These are phyloP conservation scores for Frieseomelitta varia DNA, from an alignment of 1,140 invertebrate species.

Conservation along the genomic window DNA sequence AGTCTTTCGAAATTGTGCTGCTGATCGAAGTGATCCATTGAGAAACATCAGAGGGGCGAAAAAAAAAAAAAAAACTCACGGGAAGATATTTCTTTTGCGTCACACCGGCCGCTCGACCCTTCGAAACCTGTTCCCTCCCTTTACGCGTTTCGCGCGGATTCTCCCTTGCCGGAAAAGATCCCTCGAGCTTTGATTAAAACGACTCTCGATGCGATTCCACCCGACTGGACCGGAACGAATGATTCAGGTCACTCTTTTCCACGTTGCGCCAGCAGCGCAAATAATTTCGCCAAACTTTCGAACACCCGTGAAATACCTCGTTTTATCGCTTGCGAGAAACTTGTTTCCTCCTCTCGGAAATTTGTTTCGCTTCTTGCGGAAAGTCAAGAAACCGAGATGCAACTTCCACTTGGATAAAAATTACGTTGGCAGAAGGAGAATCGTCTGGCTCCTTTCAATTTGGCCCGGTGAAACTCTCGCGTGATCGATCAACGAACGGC, in stretches of 20 bases:
- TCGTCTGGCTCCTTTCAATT: neutral
- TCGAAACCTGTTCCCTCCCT: neutral
- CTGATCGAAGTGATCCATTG: neutral
- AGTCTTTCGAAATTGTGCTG: neutral
- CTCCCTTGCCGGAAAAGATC: neutral
- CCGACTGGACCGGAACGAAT: neutral
- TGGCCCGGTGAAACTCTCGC: neutral
- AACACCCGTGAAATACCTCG: neutral
- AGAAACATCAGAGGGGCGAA: neutral
- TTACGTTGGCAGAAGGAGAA: neutral
- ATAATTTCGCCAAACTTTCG: neutral
- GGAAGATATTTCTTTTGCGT: neutral
- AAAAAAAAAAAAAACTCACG: neutral
- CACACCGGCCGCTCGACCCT: too few relatives aligned
- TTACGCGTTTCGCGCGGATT: neutral
- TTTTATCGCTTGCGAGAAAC: neutral
- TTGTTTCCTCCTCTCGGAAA: neutral
- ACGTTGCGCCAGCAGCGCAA: neutral
- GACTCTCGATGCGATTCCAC: neutral
- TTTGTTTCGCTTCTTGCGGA: neutral
- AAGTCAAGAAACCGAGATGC: neutral
- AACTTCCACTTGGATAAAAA: neutral
- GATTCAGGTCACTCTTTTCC: neutral
- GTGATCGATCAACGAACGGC: too few relatives aligned
- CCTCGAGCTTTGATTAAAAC: neutral